Conservation (phyloP, 2,888 invertebrate species). For the Charanyca ferruginea region DNA sequence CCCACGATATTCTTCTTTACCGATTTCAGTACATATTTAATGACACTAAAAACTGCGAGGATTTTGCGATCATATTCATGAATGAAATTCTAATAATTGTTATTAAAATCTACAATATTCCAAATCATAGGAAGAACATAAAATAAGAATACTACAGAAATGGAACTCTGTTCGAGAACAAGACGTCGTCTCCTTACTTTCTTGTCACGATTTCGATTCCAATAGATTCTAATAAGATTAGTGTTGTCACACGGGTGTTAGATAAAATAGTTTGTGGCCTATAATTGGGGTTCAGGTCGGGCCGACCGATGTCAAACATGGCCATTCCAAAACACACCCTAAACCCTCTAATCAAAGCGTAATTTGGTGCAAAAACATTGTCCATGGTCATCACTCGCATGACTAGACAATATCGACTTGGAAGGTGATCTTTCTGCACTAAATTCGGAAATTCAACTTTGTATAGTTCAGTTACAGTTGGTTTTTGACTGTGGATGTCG, state of each 20-base stretch:
- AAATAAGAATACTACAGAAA: neutral
- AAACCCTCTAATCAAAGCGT: slow-evolving; percentile 65
- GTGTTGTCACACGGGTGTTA: slow-evolving; percentile 89
- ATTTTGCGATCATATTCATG: neutral
- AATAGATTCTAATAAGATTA: slow-evolving; percentile 91
- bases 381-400: slow-evolving; percentile 89
- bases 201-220: slow-evolving; percentile 83
- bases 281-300: slow-evolving; percentile 87
- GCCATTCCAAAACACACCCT: slow-evolving; percentile 68
- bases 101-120: neutral
- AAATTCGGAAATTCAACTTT: slow-evolving; percentile 43
- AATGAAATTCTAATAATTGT: neutral
- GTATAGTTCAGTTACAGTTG: slow-evolving; percentile 46
- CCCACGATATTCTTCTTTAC: too few species aligned
- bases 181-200: slow-evolving; percentile 68
- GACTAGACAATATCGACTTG: slow-evolving; percentile 90
- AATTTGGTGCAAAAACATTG: slow-evolving; percentile 64
- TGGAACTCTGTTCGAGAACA: neutral
- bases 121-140: neutral
- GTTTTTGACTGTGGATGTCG: slow-evolving; percentile 58
- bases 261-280: slow-evolving; percentile 91
- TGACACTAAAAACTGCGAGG: neutral
- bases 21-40: neutral
- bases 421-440: slow-evolving; percentile 77
- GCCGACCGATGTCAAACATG: slow-evolving; percentile 65